phyloP scores from a whole-genome alignment of 2,888 invertebrate species.

The Oxyteleia sp. region DNA sequence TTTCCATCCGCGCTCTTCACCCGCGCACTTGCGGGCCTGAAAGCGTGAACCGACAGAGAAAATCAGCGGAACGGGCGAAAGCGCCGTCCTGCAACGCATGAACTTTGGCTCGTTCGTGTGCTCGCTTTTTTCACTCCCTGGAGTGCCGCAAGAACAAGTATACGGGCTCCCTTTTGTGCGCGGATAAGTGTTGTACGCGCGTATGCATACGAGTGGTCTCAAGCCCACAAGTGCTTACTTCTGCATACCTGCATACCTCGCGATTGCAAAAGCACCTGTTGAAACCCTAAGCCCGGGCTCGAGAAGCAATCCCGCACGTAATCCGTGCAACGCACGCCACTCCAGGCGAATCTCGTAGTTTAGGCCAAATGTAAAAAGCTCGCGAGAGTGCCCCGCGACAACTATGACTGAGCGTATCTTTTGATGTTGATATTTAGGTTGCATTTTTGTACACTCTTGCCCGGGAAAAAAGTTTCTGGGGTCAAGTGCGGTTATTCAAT shows the following conservation, averaged over 20 bases:
- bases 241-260: slow-evolving; percentile 84
- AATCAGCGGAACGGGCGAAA: slow-evolving; percentile 37
- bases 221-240: slow-evolving; percentile 82
- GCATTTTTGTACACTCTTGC: too few relatives aligned
- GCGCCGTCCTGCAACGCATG: slow-evolving; percentile 69
- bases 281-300: slow-evolving; percentile 79
- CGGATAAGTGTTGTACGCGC: slow-evolving; percentile 80
- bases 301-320: slow-evolving; percentile 61
- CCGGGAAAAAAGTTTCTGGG: too few relatives aligned
- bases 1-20: slow-evolving; percentile 44
- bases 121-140: slow-evolving; percentile 58
- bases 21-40: slow-evolving; percentile 48
- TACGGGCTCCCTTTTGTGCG: slow-evolving; percentile 83
- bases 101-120: slow-evolving; percentile 49
- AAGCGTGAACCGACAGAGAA: slow-evolving; percentile 59
- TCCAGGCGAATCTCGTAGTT: slow-evolving; percentile 37
- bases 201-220: slow-evolving; percentile 82
- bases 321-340: slow-evolving; percentile 33
- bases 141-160: slow-evolving; percentile 80
- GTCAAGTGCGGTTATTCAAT: too few relatives aligned
- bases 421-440: too few relatives aligned
- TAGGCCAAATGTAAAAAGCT: slow-evolving; percentile 47
- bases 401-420: slow-evolving; percentile 6
- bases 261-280: slow-evolving; percentile 85
- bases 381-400: slow-evolving; percentile 13